Conservation (phyloP, 2,888 invertebrate species). For the Ectemnius lituratus region DNA sequence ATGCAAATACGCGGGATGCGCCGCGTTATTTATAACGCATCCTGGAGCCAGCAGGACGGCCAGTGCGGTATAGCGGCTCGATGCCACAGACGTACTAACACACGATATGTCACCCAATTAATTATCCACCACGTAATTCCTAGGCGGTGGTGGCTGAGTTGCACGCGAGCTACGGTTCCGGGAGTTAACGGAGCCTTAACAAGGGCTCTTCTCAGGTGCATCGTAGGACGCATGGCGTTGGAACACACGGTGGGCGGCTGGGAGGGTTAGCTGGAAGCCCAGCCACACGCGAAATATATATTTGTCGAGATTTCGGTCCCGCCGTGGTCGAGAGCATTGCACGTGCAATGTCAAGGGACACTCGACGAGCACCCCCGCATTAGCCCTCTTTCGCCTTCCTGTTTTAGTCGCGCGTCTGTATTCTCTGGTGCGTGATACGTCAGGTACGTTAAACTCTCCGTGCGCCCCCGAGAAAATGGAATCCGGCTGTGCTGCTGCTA, state of each 20-base stretch:
- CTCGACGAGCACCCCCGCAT: slow-evolving; percentile 34
- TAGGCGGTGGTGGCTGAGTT: slow-evolving; percentile 33
- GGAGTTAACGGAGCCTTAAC: slow-evolving; percentile 61
- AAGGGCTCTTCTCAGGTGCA: slow-evolving; percentile 54
- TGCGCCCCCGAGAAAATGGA: background rate
- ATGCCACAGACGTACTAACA: slow-evolving; percentile 52
- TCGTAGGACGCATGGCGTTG: slow-evolving; percentile 20
- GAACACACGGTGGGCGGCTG: slow-evolving; percentile 7
- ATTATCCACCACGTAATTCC: slow-evolving; percentile 66
- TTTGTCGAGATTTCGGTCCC: slow-evolving; percentile 47
- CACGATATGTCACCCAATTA: slow-evolving; percentile 71
- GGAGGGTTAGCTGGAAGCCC: slow-evolving; percentile 30
- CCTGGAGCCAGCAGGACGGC: slow-evolving; percentile 60
- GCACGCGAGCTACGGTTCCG: slow-evolving; percentile 21
- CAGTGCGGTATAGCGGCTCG: background rate
- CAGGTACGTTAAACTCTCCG: background rate
- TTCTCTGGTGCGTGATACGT: slow-evolving; percentile 4
- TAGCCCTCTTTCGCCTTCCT: background rate
- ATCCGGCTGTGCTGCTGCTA: background rate
- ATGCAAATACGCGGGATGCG: slow-evolving; percentile 71
- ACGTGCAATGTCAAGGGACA: slow-evolving; percentile 37
- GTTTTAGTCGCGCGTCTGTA: slow-evolving; percentile 5
- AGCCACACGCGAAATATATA: slow-evolving; percentile 8
- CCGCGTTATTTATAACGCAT: slow-evolving; percentile 67
- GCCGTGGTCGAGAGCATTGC: slow-evolving; percentile 39